Percentiles rank a stretch among this genome's conserved stretches.
Conservation (phyloP, 2,113 vertebrate species). For the Leucoraja erinaceus region DNA sequence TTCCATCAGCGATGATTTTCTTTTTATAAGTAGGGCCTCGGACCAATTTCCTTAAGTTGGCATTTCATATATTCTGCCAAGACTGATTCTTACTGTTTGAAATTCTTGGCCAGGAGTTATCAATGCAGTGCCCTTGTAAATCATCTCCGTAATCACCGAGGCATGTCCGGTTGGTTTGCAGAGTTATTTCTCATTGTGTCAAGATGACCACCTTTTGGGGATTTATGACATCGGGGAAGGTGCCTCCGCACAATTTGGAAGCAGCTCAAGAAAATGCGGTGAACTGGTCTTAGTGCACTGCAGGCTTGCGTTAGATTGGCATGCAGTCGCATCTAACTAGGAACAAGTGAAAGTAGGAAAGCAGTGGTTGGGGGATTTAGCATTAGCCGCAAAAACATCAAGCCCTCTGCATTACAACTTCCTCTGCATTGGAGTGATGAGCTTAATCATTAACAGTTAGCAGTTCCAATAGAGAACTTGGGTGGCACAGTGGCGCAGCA, state of each 20-base stretch:
- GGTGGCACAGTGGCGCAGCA: no score
- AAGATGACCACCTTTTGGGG: background rate
- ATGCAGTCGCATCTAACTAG: background rate
- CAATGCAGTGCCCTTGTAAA: background rate
- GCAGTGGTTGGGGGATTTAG: background rate
- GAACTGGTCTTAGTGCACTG: background rate
- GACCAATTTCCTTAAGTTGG: slow-evolving; percentile 14
- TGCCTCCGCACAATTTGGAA: background rate
- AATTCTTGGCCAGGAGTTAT: slow-evolving; percentile 2
- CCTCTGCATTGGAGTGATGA: background rate
- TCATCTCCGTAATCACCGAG: background rate
- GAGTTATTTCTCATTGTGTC: background rate
- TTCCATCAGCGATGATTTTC: slow-evolving; percentile 25
- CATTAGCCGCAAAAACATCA: slow-evolving; percentile 3
- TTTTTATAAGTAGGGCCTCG: slow-evolving; percentile 16
- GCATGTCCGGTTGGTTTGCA: background rate
- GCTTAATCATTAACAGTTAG: slow-evolving; percentile 28
- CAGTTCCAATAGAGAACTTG: background rate
- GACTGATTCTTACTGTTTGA: background rate
- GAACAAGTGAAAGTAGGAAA: slow-evolving; percentile 1
- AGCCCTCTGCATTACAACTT: background rate
- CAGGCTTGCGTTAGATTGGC: background rate
- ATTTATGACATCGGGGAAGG: background rate
- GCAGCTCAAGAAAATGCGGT: background rate
- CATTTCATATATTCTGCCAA: slow-evolving; percentile 6